Conservation (phyloP, 2,888 invertebrate species). For the Clostera curtula region DNA sequence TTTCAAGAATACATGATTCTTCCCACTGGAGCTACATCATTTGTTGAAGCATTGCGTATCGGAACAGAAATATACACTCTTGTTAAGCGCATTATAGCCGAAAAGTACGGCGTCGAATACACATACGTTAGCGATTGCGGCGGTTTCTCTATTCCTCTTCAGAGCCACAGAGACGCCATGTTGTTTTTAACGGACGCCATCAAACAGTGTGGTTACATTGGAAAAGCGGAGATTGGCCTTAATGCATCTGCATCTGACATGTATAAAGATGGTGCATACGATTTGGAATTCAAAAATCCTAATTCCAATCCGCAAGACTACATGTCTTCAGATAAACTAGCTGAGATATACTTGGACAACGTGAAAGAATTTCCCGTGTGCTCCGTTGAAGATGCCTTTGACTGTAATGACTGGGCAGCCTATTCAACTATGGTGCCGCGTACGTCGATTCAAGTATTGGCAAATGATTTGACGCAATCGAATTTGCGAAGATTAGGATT, state of each 20-base stretch:
- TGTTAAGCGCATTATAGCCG: slow-evolving; percentile 91
- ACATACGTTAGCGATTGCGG: slow-evolving; percentile 97
- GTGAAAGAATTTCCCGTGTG: slow-evolving; percentile 92
- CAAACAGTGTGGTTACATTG: slow-evolving; percentile 93
- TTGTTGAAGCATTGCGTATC: slow-evolving; percentile 97
- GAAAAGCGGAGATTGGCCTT: slow-evolving; percentile 94
- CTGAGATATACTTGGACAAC: slow-evolving; percentile 90
- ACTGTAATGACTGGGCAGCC: slow-evolving; percentile 98
- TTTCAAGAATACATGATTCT: slow-evolving; percentile 97
- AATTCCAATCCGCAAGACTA: slow-evolving; percentile 89
- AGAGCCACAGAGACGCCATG: slow-evolving; percentile 94
- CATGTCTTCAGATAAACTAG: slow-evolving; percentile 87
- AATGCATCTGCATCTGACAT: slow-evolving; percentile 98
- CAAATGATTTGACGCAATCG: slow-evolving; percentile 96
- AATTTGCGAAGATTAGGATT: slow-evolving; percentile 91
- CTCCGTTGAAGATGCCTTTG: slow-evolving; percentile 98
- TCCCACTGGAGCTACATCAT: slow-evolving; percentile 91
- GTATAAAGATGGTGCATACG: slow-evolving; percentile 89
- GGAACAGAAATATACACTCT: slow-evolving; percentile 97
- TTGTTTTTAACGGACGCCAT: slow-evolving; percentile 89
- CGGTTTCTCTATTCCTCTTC: slow-evolving; percentile 97
- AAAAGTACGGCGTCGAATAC: slow-evolving; percentile 91
- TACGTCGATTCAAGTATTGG: slow-evolving; percentile 85
- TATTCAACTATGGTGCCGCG: slow-evolving; percentile 86
- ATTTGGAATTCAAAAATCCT: slow-evolving; percentile 98